A percentile compares a stretch with the other conserved stretches of the same genome.
Evolutionary conservation across 2,797 vertebrate species (phyloP).

Genomic region (Apogon talboti): DNA sequence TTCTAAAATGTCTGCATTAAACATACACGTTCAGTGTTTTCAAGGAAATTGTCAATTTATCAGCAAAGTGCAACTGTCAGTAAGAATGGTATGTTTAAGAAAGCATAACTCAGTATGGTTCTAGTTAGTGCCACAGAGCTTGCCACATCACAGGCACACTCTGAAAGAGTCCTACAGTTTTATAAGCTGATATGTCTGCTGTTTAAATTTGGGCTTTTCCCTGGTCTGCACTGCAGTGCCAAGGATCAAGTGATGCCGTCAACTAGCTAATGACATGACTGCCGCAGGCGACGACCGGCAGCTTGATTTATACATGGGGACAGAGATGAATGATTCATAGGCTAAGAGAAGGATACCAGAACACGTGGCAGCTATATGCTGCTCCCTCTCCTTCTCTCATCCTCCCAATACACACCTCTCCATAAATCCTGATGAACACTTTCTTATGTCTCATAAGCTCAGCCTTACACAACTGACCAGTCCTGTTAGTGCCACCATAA

Average conservation of each 20-base stretch:
- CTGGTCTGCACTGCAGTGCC: conserved; percentile 59
- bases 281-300: conserved; percentile 70
- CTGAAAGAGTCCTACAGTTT: conserved; percentile 29
- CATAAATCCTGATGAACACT: conserved; percentile 50
- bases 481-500: conserved; percentile 18
- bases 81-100: conserved; percentile 18
- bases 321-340: conserved; percentile 84
- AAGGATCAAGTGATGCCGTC: conserved; percentile 78
- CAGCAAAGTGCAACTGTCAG: conserved; percentile 7
- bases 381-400: conserved; percentile 32
- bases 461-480: conserved; percentile 52
- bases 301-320: conserved; percentile 83
- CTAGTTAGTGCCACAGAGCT: conserved; percentile 24
- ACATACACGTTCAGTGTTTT: background rate
- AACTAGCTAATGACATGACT: conserved; percentile 80
- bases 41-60: conserved; percentile 16
- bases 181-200: conserved; percentile 50
- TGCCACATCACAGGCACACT: conserved; percentile 17
- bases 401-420: conserved; percentile 44
- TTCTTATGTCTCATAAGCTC: conserved; percentile 53
- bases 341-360: conserved; percentile 57
- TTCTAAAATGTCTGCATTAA: background rate
- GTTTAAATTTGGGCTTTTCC: conserved; percentile 58
- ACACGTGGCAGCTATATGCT: conserved; percentile 49
- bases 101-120: conserved; percentile 7